Evolutionary conservation across 64 coral and sea anemone species (phyloP), one percentile per base, ranked within the genome.

Genomic region (Anthopleura sola): DNA sequence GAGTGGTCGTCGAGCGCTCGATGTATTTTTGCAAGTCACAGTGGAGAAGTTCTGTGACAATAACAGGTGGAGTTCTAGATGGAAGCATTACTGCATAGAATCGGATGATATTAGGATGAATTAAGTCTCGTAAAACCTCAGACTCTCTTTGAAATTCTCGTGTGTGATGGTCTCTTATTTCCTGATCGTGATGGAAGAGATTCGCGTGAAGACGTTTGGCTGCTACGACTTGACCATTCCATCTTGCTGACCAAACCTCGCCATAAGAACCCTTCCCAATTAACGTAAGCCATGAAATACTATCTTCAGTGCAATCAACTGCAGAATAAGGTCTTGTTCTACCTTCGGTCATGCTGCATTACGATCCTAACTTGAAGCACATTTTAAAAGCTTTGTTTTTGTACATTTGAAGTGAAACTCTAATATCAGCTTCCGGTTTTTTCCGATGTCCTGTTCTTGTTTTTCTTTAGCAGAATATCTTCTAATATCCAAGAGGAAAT

Each of bases 201-300:
- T 81, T 58, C 1, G 62, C 49, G 55, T 92, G 90, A 78, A 95
- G 86, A 40, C 90, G 39, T 20, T 95, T 95, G 11, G 94, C 94
- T 13, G 94, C 94, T 3, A 95, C 90, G 1, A 74, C 69, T 36
- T 26, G 16, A 5, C 90, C 94, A 36, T 86, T 92, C 94, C 94
- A 95, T 28, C 29, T 32, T n/a, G 94, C 94, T 55, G 19, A 71
- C 34, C 87, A 95, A 12, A 95, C 94, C 58, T 89, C 91, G 15
- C 94, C 94, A 75, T 92, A 95, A 48, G 94, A 95, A 1, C 94
- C 94, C 62, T 83, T 92, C 8, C 94, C 90, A 10, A 95, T 95
- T 49, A 86, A 83, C 36, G 80, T 86, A 8, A 71, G 56, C 6
- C 38, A 50, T 29, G 62, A 77, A 17, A 88, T 54, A 16, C 36